Evolutionary conservation across 2,113 vertebrate genomes (phyloP), one percentile per base, ranked within the genome.

Genomic region (Cnemophilus loriae): DNA sequence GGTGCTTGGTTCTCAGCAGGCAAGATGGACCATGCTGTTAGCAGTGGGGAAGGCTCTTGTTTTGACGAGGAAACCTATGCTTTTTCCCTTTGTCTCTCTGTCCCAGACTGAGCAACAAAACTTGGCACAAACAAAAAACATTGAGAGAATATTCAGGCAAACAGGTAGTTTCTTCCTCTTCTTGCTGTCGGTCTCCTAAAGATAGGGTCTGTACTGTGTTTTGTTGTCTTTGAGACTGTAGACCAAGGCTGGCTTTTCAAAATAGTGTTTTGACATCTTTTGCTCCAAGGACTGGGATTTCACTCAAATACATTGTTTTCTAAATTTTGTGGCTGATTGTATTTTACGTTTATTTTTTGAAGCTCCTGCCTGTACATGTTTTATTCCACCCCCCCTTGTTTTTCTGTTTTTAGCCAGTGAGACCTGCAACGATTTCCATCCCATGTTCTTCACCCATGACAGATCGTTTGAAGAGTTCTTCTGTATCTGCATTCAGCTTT

Each of bases 391-490:
- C 52, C 55, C 13, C 46, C 92, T 92, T 96, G 85, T 93, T 94
- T 96, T 95, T 97, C 99, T 96, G 14, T 92, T 95, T 97, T 95
- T 97, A 99, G 99, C 99, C 80, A 99, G 99, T 94, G 99, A 99
- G 97, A 99, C 99, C 97, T 99, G 99, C 98, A 99, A 99, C 24
- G 99, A 99, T 97, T 99, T 99, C 98, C 99, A 99, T 88, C 99
- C 99, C 42, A 99, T 99, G 99, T 99, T 99, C 98, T 99, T 99
- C 98, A 99, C 99, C 85, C 99, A 99, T 18, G 99, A 99, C 95
- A 98, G 98, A 94, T 98, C 99, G 12, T 99, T 99, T 33, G 99
- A 99, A 96, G 99, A 99, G 91, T 99, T 99, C 96, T 99, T 99
- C 98, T 99, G 99, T 97, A 99, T 99, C 98, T 99, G 99, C 97